phyloP scores from a whole-genome alignment of 2,113 vertebrate genomes.

The Malurus cyaneus region DNA sequence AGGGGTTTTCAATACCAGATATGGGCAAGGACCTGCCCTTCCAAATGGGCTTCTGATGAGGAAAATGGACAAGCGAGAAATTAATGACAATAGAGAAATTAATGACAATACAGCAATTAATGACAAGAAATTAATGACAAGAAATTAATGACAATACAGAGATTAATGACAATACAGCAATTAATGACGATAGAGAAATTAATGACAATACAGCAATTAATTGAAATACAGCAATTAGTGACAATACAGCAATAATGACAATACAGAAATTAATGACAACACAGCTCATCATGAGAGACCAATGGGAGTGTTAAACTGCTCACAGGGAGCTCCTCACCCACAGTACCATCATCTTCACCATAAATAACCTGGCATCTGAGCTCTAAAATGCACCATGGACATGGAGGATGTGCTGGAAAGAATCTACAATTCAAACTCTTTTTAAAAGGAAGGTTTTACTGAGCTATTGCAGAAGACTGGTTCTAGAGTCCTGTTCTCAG shows the following conservation, averaged over 20 bases:
- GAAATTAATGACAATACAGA: not conserved
- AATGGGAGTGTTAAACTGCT: not conserved
- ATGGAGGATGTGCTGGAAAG: not conserved
- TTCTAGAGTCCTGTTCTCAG: not conserved
- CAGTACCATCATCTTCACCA: not conserved
- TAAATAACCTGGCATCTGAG: not conserved
- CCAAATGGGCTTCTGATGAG: not conserved
- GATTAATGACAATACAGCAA: not conserved
- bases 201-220: not conserved
- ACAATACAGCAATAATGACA: not conserved
- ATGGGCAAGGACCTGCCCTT: not conserved
- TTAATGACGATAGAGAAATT: not conserved
- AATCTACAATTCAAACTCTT: not conserved
- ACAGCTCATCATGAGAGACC: not conserved
- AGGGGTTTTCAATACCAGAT: not conserved
- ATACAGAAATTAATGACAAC: not conserved
- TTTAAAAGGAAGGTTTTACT: not conserved
- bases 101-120: not conserved
- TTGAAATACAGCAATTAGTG: not conserved
- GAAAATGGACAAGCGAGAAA: not conserved
- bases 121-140: not conserved
- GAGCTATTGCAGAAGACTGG: not conserved
- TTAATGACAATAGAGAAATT: not conserved
- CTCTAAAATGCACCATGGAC: not conserved
- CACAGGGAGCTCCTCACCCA: not conserved